These are phyloP conservation scores for Amiota mariae DNA, from an alignment of 2,888 invertebrate species.

Conservation along the genomic window DNA sequence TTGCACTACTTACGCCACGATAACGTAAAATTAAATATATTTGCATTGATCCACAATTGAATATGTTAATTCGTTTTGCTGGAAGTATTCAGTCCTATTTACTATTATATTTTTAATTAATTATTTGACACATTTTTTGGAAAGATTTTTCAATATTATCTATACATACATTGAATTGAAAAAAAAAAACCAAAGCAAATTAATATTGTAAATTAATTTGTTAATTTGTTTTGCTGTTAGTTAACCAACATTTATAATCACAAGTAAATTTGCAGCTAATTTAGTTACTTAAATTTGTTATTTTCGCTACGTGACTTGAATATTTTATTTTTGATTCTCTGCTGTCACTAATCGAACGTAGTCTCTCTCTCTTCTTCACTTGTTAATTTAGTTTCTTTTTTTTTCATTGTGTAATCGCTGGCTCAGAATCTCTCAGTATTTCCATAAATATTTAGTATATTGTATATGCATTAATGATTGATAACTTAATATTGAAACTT, in stretches of 20 bases:
- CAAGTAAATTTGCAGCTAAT: slow-evolving; percentile 47
- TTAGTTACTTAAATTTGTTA: slow-evolving; percentile 59
- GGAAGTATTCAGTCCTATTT: too few species aligned
- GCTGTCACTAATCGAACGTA: not conserved
- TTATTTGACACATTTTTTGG: too few species aligned
- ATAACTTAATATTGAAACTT: slow-evolving; percentile 19
- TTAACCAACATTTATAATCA: not conserved
- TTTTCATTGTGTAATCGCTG: not conserved
- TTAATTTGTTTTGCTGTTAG: slow-evolving; percentile 43
- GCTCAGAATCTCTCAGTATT: not conserved
- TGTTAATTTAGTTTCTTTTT: not conserved
- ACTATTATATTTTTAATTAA: too few species aligned
- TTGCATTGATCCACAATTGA: too few species aligned
- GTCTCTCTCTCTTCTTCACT: not conserved
- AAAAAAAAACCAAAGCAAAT: too few species aligned
- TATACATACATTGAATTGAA: too few species aligned
- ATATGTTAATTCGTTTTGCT: too few species aligned
- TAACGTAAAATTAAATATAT: too few species aligned
- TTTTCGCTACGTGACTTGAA: slow-evolving; percentile 58
- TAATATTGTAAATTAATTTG: slow-evolving; percentile 48
- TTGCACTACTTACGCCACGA: too few species aligned
- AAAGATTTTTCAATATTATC: too few species aligned
- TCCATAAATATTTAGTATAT: not conserved
- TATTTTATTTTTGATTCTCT: not conserved
- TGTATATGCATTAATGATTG: not conserved